phyloP scores from a whole-genome alignment of 2,797 vertebrate genomes.

The Phoebastria nigripes region DNA sequence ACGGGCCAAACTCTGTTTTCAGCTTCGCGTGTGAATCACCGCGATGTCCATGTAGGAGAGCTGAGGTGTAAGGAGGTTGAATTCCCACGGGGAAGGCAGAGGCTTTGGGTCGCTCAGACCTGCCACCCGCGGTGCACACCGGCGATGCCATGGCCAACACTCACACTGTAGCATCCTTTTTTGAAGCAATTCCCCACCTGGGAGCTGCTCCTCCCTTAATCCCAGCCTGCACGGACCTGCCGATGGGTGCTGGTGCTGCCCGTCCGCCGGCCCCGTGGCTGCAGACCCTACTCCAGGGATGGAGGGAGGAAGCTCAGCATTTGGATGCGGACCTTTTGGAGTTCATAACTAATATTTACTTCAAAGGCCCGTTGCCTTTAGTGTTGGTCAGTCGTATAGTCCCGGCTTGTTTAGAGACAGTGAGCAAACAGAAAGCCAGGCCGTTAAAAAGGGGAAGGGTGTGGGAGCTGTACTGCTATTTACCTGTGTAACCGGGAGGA shows the following conservation, averaged over 20 bases:
- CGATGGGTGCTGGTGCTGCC: accelerated
- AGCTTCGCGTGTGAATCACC: accelerated
- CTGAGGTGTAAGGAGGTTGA: background rate
- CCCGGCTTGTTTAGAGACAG: background rate
- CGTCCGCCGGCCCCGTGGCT: accelerated
- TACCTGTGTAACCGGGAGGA: constrained; percentile 6
- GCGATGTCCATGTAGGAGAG: accelerated
- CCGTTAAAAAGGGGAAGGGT: background rate
- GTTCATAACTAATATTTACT: background rate
- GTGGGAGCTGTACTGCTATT: background rate
- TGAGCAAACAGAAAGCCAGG: constrained; percentile 9
- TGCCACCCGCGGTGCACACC: accelerated
- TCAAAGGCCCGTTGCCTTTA: background rate
- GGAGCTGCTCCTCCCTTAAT: background rate
- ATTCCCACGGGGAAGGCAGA: background rate
- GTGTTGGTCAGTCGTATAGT: background rate
- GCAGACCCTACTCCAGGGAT: accelerated
- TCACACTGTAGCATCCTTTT: background rate
- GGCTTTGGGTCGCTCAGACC: background rate
- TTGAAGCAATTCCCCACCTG: background rate
- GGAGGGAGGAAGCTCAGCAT: background rate
- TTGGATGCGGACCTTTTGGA: accelerated
- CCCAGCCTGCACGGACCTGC: background rate
- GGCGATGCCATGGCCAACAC: accelerated
- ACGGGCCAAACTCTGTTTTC: background rate